Conservation (phyloP, 1,140 invertebrate genomes). For the Semibalanus balanoides region DNA sequence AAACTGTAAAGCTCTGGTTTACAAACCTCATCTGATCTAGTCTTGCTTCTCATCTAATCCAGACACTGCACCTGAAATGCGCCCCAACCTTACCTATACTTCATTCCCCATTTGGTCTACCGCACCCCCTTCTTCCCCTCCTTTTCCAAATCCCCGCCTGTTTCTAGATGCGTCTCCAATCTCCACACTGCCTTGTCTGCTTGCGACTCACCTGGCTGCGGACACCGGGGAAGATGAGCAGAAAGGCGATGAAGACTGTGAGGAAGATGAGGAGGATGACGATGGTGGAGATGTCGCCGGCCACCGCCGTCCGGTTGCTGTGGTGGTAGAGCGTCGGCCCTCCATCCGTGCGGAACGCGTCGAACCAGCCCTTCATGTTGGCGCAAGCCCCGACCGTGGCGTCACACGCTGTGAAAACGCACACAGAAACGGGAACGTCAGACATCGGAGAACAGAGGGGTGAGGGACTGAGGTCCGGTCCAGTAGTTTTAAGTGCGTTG, state of each 20-base stretch:
- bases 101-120: no score
- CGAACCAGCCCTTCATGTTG: constrained; percentile 80
- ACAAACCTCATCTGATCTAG: no score
- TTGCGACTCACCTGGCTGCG: constrained; percentile 65
- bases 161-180: no score
- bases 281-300: constrained; percentile 71
- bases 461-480: no score
- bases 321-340: constrained; percentile 84
- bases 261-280: constrained; percentile 71
- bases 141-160: no score
- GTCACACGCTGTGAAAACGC: not conserved
- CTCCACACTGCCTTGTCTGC: no score
- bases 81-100: no score
- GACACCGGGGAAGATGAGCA: constrained; percentile 86
- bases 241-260: constrained; percentile 77
- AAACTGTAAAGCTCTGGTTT: no score
- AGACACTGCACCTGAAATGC: no score
- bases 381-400: not conserved
- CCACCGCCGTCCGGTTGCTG: constrained; percentile 81
- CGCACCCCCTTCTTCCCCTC: no score
- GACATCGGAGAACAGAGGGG: not conserved
- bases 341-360: constrained; percentile 79
- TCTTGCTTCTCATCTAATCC: no score
- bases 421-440: not conserved
- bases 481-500: no score